Evolutionary conservation across 92 coral and sea anemone genomes (phyloP).

Genomic region (Pocillopora meandrina): DNA sequence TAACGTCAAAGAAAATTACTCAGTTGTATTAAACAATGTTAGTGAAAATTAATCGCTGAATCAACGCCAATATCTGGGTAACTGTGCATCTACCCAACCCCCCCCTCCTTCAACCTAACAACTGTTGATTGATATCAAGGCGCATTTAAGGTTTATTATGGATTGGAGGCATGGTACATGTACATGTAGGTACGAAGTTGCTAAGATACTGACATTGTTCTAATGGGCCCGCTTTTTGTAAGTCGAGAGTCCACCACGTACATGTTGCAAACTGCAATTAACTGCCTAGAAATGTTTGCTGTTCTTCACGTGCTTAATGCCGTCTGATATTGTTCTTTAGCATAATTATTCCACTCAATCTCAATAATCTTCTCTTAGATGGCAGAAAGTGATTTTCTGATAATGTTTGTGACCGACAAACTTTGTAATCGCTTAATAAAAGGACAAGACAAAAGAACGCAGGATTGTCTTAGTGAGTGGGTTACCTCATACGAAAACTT

Average conservation of each 20-base stretch:
- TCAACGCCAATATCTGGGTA: too few relatives aligned
- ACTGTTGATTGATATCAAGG: not conserved
- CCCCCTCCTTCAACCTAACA: not conserved
- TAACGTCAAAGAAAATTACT: too few relatives aligned
- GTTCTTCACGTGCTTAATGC: not conserved
- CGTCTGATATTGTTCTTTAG: not conserved
- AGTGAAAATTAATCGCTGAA: too few relatives aligned
- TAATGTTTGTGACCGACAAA: not conserved
- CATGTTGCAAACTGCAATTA: not conserved
- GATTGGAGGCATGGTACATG: not conserved
- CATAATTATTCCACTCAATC: not conserved
- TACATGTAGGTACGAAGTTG: not conserved
- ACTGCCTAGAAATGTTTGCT: not conserved
- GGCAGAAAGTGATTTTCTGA: not conserved
- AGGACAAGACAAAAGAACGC: not conserved
- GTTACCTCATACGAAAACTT: too few relatives aligned
- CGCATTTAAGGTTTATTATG: not conserved
- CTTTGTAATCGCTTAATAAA: not conserved
- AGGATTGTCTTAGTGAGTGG: not conserved
- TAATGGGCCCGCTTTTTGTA: not conserved
- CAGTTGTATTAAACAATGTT: too few relatives aligned
- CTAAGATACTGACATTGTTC: not conserved
- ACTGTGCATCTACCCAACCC: too few relatives aligned
- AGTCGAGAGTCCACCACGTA: constrained; percentile 1
- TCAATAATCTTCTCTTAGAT: not conserved